phyloP scores from a whole-genome alignment of 1,140 invertebrate species.

The Cylas formicarius region DNA sequence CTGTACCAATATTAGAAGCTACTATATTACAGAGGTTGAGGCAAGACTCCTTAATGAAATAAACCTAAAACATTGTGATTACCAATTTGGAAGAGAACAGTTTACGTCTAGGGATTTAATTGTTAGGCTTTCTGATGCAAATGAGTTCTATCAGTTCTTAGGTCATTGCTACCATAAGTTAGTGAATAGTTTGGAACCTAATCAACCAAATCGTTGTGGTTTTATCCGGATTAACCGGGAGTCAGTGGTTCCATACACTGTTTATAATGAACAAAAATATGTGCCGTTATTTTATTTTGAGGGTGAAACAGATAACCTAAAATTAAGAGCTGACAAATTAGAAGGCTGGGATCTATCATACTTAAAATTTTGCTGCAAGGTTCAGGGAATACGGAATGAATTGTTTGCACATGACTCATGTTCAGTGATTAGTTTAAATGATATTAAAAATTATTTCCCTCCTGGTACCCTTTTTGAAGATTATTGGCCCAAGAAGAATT shows the following conservation, averaged over 20 bases:
- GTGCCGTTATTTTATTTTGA: slow-evolving; percentile 93
- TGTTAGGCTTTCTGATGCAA: slow-evolving; percentile 76
- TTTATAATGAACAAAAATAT: slow-evolving; percentile 73
- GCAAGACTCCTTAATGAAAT: slow-evolving; percentile 88
- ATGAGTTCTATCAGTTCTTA: slow-evolving; percentile 84
- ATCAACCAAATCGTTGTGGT: slow-evolving; percentile 74
- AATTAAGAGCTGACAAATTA: slow-evolving; percentile 73
- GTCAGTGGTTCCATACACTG: slow-evolving; percentile 87
- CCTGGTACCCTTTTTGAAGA: slow-evolving; percentile 82
- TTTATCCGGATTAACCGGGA: slow-evolving; percentile 92
- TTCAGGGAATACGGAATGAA: slow-evolving; percentile 85
- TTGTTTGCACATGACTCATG: slow-evolving; percentile 83
- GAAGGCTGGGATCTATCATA: slow-evolving; percentile 88
- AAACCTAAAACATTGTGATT: slow-evolving; percentile 86
- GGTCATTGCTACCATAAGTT: slow-evolving; percentile 82
- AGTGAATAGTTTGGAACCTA: slow-evolving; percentile 54
- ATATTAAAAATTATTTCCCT: slow-evolving; percentile 86
- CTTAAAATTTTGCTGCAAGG: slow-evolving; percentile 89
- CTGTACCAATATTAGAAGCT: slow-evolving; percentile 85
- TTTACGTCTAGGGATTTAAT: slow-evolving; percentile 87
- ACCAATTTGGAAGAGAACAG: slow-evolving; percentile 79
- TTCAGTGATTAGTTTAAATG: slow-evolving; percentile 78
- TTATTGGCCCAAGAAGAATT: slow-evolving; percentile 83
- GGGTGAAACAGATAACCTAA: slow-evolving; percentile 83
- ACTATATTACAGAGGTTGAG: slow-evolving; percentile 88